Evolutionary conservation across 2,797 vertebrate species (phyloP).

Genomic region (Protonibea diacanthus): DNA sequence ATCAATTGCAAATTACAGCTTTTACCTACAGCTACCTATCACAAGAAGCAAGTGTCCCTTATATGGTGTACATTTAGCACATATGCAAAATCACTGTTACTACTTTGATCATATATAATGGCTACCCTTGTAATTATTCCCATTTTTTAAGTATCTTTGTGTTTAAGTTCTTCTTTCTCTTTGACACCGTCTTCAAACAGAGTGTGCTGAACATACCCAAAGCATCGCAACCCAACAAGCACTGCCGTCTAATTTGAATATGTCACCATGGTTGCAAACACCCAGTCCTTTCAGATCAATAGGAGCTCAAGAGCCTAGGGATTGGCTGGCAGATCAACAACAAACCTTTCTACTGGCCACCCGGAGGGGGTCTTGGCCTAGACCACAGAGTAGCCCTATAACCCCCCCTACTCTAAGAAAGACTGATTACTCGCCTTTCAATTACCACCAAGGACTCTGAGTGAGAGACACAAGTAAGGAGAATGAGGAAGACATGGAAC

Average conservation of each 20-base stretch:
- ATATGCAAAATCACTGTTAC: neutral
- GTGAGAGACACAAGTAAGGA: slow-evolving; percentile 7
- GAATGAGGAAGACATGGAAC: neutral
- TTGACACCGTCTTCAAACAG: slow-evolving; percentile 8
- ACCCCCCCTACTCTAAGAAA: slow-evolving; percentile 16
- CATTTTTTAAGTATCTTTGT: slow-evolving; percentile 11
- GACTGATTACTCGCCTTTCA: slow-evolving; percentile 55
- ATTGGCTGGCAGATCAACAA: slow-evolving; percentile 58
- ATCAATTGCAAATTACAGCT: neutral
- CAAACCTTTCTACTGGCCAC: slow-evolving; percentile 34
- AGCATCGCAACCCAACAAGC: slow-evolving; percentile 1
- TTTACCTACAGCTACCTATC: neutral
- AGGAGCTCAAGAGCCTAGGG: slow-evolving; percentile 31
- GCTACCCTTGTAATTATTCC: neutral
- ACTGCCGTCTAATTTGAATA: slow-evolving; percentile 52
- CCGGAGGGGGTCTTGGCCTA: slow-evolving; percentile 18
- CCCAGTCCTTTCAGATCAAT: slow-evolving; percentile 59
- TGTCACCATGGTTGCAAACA: slow-evolving; percentile 71
- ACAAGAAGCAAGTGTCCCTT: neutral
- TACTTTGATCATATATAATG: neutral
- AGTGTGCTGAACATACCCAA: slow-evolving; percentile 31
- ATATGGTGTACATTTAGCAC: neutral
- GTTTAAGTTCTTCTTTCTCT: neutral
- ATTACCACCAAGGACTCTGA: slow-evolving; percentile 20
- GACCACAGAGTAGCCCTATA: slow-evolving; percentile 18